These are phyloP conservation scores for Daboia siamensis DNA, from an alignment of 2,113 vertebrate genomes.

Conservation along the genomic window DNA sequence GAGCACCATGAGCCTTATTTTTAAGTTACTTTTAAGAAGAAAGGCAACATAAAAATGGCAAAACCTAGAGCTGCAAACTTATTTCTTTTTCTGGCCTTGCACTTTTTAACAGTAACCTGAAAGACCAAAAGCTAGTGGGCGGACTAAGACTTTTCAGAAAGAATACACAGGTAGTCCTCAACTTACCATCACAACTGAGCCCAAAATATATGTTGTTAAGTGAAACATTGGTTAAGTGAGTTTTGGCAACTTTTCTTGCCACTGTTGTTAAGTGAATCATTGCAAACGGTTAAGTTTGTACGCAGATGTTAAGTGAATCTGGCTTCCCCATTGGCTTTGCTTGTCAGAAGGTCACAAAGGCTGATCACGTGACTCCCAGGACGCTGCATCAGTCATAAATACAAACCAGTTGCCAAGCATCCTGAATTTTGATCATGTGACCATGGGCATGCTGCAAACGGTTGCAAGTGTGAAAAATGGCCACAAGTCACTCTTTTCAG, in stretches of 20 bases:
- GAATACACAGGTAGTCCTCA: not conserved
- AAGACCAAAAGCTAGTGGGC: not conserved
- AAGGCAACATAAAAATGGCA: not conserved
- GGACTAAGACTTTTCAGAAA: not conserved
- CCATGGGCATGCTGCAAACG: not conserved
- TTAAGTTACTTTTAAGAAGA: not conserved
- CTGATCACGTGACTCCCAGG: not conserved
- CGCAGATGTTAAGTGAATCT: not conserved
- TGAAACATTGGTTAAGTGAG: not conserved
- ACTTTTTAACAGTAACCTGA: not conserved
- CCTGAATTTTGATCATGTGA: not conserved
- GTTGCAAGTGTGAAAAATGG: not conserved
- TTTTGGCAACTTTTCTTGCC: not conserved
- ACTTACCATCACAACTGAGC: not conserved
- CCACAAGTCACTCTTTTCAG: not conserved
- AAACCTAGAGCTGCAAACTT: not conserved
- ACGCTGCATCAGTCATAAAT: not conserved
- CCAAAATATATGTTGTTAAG: not conserved
- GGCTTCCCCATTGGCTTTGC: not conserved
- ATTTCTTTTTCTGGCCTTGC: too few relatives aligned
- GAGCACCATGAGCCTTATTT: not conserved
- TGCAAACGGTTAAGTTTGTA: not conserved
- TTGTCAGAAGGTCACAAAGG: not conserved
- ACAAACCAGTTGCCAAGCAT: not conserved
- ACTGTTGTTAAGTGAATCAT: not conserved